phyloP scores from a whole-genome alignment of 2,797 vertebrate species.

The Phoeniculus purpureus region DNA sequence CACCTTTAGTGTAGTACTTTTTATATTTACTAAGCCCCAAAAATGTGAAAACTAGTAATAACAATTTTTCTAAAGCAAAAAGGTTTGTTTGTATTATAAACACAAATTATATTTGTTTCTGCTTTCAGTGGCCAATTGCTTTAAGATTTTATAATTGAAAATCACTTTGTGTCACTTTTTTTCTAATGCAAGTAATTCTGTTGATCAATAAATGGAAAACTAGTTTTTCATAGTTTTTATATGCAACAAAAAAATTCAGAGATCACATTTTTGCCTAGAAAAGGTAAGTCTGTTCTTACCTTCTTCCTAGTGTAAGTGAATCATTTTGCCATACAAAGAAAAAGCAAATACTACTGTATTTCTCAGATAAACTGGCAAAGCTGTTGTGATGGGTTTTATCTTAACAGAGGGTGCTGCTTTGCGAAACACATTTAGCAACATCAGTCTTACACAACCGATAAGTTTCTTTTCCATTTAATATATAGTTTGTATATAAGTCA shows the following conservation, averaged over 20 bases:
- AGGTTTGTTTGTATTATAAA: not conserved
- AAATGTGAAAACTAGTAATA: not conserved
- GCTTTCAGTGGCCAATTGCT: not conserved
- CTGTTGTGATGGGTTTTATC: not conserved
- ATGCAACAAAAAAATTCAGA: not conserved
- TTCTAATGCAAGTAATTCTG: not conserved
- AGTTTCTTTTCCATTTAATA: slow-evolving; percentile 22
- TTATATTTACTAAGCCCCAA: not conserved
- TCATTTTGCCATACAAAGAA: slow-evolving; percentile 8
- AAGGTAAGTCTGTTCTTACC: slow-evolving; percentile 4
- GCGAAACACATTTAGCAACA: not conserved
- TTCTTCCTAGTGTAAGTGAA: slow-evolving; percentile 32
- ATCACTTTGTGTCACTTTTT: not conserved
- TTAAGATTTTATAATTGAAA: slow-evolving; percentile 39
- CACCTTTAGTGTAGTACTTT: not conserved
- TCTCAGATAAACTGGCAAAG: not conserved
- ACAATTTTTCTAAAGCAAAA: not conserved
- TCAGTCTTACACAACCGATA: not conserved
- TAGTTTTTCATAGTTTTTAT: slow-evolving; percentile 14
- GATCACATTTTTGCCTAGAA: not conserved
- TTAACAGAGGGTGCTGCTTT: not conserved
- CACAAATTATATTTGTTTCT: not conserved
- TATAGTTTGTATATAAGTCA: not conserved
- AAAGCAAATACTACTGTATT: not conserved
- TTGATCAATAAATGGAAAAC: slow-evolving; percentile 8